Evolutionary conservation across 2,113 vertebrate genomes (phyloP).

Genomic region (Pseudonaja textilis): DNA sequence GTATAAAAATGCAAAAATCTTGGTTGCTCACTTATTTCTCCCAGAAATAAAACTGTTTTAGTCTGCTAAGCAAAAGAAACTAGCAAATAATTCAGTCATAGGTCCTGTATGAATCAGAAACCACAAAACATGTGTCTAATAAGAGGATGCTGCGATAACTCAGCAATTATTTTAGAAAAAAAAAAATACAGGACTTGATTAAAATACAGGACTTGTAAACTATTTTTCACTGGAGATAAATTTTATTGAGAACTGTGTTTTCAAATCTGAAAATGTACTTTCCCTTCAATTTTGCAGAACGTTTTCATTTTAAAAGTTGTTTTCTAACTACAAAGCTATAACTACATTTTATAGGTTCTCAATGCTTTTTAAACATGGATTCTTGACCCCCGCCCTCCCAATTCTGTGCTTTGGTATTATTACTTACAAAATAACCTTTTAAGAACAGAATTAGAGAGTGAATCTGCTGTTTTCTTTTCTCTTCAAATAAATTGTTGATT

Average conservation of each 20-base stretch:
- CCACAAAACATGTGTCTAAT: not conserved
- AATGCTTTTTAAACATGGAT: not conserved
- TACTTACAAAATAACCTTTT: not conserved
- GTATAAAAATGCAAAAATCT: not conserved
- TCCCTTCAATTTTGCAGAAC: not conserved
- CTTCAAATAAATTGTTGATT: not conserved
- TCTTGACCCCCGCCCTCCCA: not conserved
- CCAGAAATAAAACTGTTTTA: not conserved
- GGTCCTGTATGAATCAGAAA: not conserved
- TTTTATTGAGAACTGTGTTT: not conserved
- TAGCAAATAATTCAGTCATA: not conserved
- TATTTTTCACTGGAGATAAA: not conserved
- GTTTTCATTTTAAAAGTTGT: not conserved
- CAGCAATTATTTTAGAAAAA: not conserved
- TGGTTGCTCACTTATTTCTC: not conserved
- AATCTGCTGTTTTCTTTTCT: not conserved
- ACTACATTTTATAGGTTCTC: not conserved
- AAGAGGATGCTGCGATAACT: not conserved
- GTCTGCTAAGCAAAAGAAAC: not conserved
- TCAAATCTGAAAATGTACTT: not conserved
- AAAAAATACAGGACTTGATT: not conserved
- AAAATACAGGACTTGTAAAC: no score
- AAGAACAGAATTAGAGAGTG: not conserved
- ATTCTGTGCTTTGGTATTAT: slow-evolving; percentile 17
- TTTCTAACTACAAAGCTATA: not conserved